Percentiles rank a stretch among this genome's conserved stretches.
phyloP scores from a whole-genome alignment of 2,797 vertebrate species.

The Odontamblyopus rebecca region DNA sequence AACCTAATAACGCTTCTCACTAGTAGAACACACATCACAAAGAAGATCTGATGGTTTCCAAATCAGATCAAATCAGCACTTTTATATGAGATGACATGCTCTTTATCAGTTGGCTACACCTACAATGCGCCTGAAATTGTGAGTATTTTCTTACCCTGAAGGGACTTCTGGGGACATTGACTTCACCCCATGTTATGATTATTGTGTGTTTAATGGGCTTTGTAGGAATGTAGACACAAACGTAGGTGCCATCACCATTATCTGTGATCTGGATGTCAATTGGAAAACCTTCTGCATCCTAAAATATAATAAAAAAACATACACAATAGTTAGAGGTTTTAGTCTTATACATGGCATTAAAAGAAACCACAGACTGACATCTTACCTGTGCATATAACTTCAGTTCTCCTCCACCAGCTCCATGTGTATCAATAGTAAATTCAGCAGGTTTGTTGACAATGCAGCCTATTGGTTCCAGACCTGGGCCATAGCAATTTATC shows the following conservation, averaged over 20 bases:
- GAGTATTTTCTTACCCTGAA: conserved; percentile 82
- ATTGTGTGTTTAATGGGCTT: conserved; percentile 97
- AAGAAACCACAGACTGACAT: conserved; percentile 4
- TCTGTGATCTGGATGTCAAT: conserved; percentile 93
- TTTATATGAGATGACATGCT: neutral
- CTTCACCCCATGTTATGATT: conserved; percentile 92
- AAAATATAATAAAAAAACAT: neutral
- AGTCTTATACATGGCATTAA: conserved; percentile 17
- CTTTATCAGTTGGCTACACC: neutral
- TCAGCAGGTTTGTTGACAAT: conserved; percentile 89
- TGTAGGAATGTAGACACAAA: conserved; percentile 88
- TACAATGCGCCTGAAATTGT: neutral
- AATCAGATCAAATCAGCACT: neutral
- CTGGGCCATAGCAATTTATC: conserved; percentile 91
- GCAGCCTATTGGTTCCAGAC: conserved; percentile 86
- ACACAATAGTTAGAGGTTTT: conserved; percentile 8
- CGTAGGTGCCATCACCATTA: conserved; percentile 88
- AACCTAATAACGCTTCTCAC: too few relatives aligned
- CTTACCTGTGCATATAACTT: conserved; percentile 92
- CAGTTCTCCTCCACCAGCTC: conserved; percentile 88
- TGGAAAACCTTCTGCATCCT: conserved; percentile 91
- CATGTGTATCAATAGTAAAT: conserved; percentile 89
- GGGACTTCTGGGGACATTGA: conserved; percentile 92
- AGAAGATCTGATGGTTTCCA: neutral
- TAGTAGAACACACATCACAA: neutral